Evolutionary conservation across 2,888 invertebrate genomes (phyloP).

Genomic region (Crematogaster levior): DNA sequence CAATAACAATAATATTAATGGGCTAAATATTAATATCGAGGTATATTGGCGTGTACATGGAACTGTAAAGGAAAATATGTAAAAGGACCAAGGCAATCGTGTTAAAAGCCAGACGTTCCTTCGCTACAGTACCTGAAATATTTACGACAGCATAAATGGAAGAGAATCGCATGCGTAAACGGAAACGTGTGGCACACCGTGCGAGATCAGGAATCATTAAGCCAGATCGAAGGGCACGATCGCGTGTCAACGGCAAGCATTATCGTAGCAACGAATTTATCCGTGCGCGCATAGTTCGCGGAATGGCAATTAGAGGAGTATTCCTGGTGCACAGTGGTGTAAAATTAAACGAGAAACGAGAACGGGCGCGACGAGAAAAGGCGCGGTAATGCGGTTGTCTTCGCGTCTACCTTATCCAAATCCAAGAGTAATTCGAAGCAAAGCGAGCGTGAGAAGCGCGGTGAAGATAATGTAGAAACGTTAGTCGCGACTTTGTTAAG

Average conservation of each 20-base stretch:
- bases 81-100: neutral
- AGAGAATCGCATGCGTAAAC: neutral
- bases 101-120: neutral
- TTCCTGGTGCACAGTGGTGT: neutral
- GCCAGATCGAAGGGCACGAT: neutral
- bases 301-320: conserved; percentile 8
- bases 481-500: conserved; percentile 68
- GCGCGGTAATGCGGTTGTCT: conserved; percentile 14
- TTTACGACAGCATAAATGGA: neutral
- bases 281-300: neutral
- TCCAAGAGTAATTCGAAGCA: conserved; percentile 50
- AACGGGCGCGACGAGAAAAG: neutral
- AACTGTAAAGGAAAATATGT: neutral
- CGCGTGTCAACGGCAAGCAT: conserved; percentile 1
- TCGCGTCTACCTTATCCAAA: conserved; percentile 17
- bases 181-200: neutral
- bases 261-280: neutral
- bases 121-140: neutral
- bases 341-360: neutral
- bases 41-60: neutral
- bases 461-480: conserved; percentile 10
- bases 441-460: conserved; percentile 47
- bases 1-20: conserved; percentile 34
- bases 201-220: too few species aligned
- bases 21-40: conserved; percentile 27